A percentile compares a stretch with the other conserved stretches of the same genome.
phyloP scores from a whole-genome alignment of 2,888 invertebrate genomes.

The Halocaridina rubra region DNA sequence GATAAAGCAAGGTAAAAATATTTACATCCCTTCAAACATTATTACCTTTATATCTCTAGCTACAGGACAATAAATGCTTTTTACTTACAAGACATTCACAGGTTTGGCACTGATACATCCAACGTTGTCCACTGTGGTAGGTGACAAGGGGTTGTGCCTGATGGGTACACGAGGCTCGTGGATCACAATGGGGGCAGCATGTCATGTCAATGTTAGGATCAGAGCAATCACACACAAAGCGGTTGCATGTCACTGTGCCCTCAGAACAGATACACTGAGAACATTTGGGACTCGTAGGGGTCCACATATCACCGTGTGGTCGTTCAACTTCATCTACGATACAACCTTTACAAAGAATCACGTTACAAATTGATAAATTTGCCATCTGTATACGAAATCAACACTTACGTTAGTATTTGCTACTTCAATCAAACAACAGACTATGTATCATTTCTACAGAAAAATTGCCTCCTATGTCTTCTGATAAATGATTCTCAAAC shows the following conservation, averaged over 20 bases:
- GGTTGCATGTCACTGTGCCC: slow-evolving; percentile 74
- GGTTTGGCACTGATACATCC: slow-evolving; percentile 92
- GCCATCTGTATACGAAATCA: too few relatives aligned
- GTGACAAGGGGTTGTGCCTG: slow-evolving; percentile 82
- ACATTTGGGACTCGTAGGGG: slow-evolving; percentile 57
- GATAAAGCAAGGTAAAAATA: not conserved
- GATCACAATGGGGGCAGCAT: slow-evolving; percentile 84
- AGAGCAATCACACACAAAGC: slow-evolving; percentile 78
- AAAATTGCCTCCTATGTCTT: too few relatives aligned
- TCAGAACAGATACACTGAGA: slow-evolving; percentile 64
- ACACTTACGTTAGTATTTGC: too few relatives aligned
- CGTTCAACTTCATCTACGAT: slow-evolving; percentile 53
- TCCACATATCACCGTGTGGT: slow-evolving; percentile 63
- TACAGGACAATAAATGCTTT: not conserved
- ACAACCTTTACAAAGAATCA: slow-evolving; percentile 59
- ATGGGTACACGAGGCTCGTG: slow-evolving; percentile 77
- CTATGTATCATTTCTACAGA: not conserved
- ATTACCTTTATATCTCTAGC: not conserved
- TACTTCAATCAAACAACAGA: too few relatives aligned
- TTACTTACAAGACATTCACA: slow-evolving; percentile 88
- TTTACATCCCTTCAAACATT: not conserved
- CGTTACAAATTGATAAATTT: too few relatives aligned
- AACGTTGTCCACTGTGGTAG: slow-evolving; percentile 84
- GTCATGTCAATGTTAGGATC: slow-evolving; percentile 68
- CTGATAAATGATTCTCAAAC: too few relatives aligned